Evolutionary conservation across 1,140 invertebrate genomes (phyloP), one percentile per base, ranked within the genome.

Genomic region (Drosophila erecta): DNA sequence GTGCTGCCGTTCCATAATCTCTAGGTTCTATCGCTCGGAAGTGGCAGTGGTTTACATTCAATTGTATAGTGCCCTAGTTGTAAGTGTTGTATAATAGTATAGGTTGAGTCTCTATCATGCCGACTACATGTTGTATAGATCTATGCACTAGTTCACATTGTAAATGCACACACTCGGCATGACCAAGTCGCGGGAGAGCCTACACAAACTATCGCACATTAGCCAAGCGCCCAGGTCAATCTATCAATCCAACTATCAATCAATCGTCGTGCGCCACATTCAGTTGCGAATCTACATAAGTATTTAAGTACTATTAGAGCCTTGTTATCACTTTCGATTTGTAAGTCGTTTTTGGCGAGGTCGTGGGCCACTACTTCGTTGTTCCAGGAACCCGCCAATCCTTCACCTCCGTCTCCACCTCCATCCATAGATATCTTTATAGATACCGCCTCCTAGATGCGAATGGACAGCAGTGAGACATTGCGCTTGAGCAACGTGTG

Each of bases 391-490:
- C 57, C 57, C 70, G 64, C 62, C 58, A n/a, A 35, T 51, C 62
- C 35, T 44, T 43, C 24, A 30, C 27, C 27, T 6, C 27, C 7
- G 6, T 6, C 5, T 6, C 6, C 27, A 27, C 22, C 22, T 24
- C 22, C 22, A 3, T 24, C 56, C 30, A 22, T 14, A 22, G 22
- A 60, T 40, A n/a, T 33, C 15, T 15, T 15, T 8, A 30, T 15
- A 7, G 27, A 30, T 8, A 10, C 10, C 60, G 44, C 60, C 11
- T 61, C 47, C 66, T 90, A 91, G 74, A 91, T 90, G 69, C 90
- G 91, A 81, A 92, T 91, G 35, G 91, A 92, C 65, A 92, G 78
- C 57, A 92, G 81, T 43, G 91, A 92, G 40, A 91, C 90, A 76
- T 92, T 92, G 51, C 91, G 90, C 58, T 92, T 92, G 43, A 92